Base-by-base conservation (phyloP, 2,797 vertebrate species). In the Echiichthys vipera region DNA sequence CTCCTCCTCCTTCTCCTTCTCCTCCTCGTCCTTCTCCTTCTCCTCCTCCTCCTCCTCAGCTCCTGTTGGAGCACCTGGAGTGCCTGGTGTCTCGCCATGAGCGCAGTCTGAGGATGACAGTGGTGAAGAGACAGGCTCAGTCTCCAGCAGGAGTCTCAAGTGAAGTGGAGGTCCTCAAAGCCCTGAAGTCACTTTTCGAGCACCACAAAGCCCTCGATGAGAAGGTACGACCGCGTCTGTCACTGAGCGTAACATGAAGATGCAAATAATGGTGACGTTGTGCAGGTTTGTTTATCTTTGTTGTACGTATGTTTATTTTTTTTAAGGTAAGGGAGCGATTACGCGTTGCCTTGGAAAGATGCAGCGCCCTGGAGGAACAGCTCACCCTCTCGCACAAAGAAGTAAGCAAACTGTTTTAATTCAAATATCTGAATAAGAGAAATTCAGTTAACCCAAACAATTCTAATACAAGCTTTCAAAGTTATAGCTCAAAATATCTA, bases 201-300 rank as follows among this genome's bases (percentile, higher is more conserved):
- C 98, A 99, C 88, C 98, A 99, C 90, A 99, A 99, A 94, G 98
- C 98, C 80, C 95, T 99, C 77, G 98, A 99, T 42, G 98, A 99
- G 91, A 99, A 99, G 97, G 98, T 99, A 92, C 1, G 27, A 15
- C 11, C 32, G 13, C 2, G 8, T 39, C 37, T 36, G 8, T 39
- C 37, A 30, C 7, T 59, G 24, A 24, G 22, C 5, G 2, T n/a
- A n/a, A n/a, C n/a, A n/a, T 1, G 8, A n/a, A 27, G 24, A 17
- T 22, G n/a, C n/a, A n/a, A n/a, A n/a, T n/a, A n/a, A n/a, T 34
- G 37, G 9, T 27, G 7, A n/a, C 37, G 17, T 17, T 11, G 6
- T 3, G 10, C 20, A 7, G 8, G 9, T 55, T 42, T 69, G 14
- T 30, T 39, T 20, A 7, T 37, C n/a, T 0, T 51, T 20, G 51